A percentile compares a stretch with the other conserved stretches of the same genome.
Evolutionary conservation across 2,888 invertebrate species (phyloP).

Genomic region (Axea sp.): DNA sequence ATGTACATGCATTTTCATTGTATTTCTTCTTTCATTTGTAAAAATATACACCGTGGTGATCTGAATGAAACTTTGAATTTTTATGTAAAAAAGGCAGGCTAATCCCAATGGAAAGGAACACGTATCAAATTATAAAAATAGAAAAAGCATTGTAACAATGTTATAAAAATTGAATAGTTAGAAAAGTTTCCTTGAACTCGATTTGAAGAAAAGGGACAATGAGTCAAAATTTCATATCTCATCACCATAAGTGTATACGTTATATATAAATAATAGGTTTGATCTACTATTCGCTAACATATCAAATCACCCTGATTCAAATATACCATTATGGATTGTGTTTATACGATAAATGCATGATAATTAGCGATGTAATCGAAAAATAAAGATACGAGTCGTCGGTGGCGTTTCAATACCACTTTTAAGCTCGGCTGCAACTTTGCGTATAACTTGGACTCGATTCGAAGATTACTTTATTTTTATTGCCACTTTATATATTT

Average conservation of each 20-base stretch:
- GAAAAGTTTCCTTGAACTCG: background rate
- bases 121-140: constrained; percentile 43
- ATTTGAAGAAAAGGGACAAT: background rate
- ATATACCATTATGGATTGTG: constrained; percentile 44
- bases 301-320: constrained; percentile 51
- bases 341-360: constrained; percentile 58
- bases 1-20: constrained; percentile 47
- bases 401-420: constrained; percentile 48
- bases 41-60: constrained; percentile 42
- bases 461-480: constrained; percentile 3
- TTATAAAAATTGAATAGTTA: constrained; percentile 29
- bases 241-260: constrained; percentile 30
- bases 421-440: constrained; percentile 49
- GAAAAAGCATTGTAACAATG: constrained; percentile 33
- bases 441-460: constrained; percentile 19
- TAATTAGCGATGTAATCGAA: constrained; percentile 48
- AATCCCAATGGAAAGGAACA: constrained; percentile 11
- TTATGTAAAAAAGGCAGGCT: constrained; percentile 8
- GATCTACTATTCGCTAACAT: constrained; percentile 42
- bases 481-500: too few relatives aligned
- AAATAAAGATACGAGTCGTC: constrained; percentile 52
- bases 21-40: constrained; percentile 31
- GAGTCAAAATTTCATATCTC: constrained; percentile 8
- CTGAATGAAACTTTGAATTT: constrained; percentile 11
- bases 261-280: constrained; percentile 43